Conservation (phyloP, 2,888 invertebrate genomes). For the Gymnocheta viridis region DNA sequence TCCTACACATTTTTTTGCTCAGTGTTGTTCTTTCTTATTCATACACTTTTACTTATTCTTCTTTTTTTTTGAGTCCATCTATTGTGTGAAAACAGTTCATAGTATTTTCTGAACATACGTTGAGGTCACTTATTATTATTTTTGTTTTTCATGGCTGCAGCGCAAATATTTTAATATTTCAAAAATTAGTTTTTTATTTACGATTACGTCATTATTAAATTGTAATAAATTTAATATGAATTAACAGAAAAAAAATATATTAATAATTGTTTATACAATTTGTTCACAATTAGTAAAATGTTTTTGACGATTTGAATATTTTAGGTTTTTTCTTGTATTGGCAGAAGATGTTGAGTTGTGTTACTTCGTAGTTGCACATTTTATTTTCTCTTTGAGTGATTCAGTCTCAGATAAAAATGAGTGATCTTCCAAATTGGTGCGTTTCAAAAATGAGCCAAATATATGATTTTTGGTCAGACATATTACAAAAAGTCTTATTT, state of each 20-base stretch:
- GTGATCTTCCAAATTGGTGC: neutral
- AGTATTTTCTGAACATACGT: constrained; percentile 28
- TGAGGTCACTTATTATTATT: constrained; percentile 35
- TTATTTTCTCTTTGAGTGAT: constrained; percentile 34
- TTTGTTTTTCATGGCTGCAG: constrained; percentile 46
- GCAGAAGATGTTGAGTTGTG: neutral
- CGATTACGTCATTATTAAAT: constrained; percentile 52
- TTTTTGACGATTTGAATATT: constrained; percentile 11
- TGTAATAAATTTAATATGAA: constrained; percentile 69
- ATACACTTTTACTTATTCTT: constrained; percentile 55
- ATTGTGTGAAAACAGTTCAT: constrained; percentile 65
- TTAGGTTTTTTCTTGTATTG: neutral
- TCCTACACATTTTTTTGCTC: constrained; percentile 62
- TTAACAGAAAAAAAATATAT: neutral
- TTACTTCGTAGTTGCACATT: neutral
- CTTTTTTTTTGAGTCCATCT: constrained; percentile 58
- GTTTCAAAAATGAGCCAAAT: too few relatives aligned
- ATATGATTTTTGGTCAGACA: too few relatives aligned
- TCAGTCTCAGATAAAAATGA: neutral
- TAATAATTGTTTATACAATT: constrained; percentile 51
- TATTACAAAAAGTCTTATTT: too few relatives aligned
- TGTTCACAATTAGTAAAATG: constrained; percentile 47
- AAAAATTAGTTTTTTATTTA: constrained; percentile 24
- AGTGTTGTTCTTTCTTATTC: constrained; percentile 56
- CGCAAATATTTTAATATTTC: constrained; percentile 30